Evolutionary conservation across 2,888 invertebrate species (phyloP).

Genomic region (Drosophila birchii): DNA sequence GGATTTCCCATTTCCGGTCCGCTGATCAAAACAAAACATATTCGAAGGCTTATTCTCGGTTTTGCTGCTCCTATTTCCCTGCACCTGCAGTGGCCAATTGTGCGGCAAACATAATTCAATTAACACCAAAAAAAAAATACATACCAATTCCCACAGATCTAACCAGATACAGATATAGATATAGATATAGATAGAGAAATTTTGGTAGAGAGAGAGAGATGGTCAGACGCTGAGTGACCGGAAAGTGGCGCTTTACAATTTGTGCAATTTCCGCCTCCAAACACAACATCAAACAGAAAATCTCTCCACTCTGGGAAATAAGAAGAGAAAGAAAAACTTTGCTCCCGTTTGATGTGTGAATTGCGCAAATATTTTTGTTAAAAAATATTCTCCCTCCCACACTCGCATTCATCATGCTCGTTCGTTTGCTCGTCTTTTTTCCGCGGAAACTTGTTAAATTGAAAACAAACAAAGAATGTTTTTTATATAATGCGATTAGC

Average conservation of each 20-base stretch:
- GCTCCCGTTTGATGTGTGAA: conserved; percentile 60
- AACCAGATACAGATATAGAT: not conserved
- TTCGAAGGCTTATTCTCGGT: conserved; percentile 10
- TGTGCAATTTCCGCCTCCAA: conserved; percentile 71
- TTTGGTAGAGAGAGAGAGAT: conserved; percentile 6
- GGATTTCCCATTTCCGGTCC: conserved; percentile 14
- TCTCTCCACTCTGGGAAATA: conserved; percentile 15
- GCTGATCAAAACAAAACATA: conserved; percentile 9
- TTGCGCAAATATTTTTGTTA: conserved; percentile 62
- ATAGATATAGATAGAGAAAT: not conserved
- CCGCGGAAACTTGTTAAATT: conserved; percentile 44
- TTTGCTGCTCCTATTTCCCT: conserved; percentile 5
- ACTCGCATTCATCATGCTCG: not conserved
- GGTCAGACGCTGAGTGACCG: conserved; percentile 57
- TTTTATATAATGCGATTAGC: conserved; percentile 57
- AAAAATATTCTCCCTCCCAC: conserved; percentile 35
- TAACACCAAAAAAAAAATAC: conserved; percentile 56
- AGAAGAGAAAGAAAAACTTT: conserved; percentile 26
- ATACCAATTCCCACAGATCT: conserved; percentile 5
- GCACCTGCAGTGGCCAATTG: conserved; percentile 61
- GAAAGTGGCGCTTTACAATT: conserved; percentile 74
- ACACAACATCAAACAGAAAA: conserved; percentile 75
- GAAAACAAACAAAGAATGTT: conserved; percentile 47
- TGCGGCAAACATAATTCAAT: conserved; percentile 77
- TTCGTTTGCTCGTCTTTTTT: conserved; percentile 14